Percentiles rank a stretch among this genome's conserved stretches.
These are phyloP conservation scores for Diorhabda elongata DNA, from an alignment of 1,140 invertebrate species.

Conservation along the genomic window DNA sequence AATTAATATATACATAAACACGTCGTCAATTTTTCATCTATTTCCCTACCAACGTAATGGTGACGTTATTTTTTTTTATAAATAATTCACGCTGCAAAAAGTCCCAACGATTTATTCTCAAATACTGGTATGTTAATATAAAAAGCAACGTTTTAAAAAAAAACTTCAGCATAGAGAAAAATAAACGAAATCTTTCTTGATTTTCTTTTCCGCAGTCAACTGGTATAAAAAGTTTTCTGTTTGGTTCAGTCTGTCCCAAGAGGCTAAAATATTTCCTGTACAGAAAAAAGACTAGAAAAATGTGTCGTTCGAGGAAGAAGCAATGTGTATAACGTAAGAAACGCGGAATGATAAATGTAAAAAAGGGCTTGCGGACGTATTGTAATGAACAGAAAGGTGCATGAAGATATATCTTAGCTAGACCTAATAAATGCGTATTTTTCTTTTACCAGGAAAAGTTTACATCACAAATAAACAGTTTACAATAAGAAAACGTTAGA, in stretches of 20 bases:
- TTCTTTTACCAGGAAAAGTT: background rate
- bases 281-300: conserved; percentile 34
- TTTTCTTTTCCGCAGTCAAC: background rate
- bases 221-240: conserved; percentile 16
- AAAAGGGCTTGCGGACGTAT: conserved; percentile 31
- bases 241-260: background rate
- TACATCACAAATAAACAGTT: background rate
- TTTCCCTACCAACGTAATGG: no score
- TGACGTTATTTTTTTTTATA: no score
- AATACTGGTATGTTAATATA: background rate
- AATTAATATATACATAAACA: no score
- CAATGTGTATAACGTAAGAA: conserved; percentile 36
- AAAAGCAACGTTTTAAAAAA: background rate
- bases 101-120: background rate
- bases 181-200: background rate
- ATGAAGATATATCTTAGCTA: conserved; percentile 34
- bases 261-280: conserved; percentile 31
- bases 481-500: background rate
- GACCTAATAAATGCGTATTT: conserved; percentile 14
- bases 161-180: background rate
- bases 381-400: conserved; percentile 35
- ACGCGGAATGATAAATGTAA: conserved; percentile 34
- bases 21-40: no score
- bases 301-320: conserved; percentile 35
- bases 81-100: background rate